Evolutionary conservation across 2,113 vertebrate genomes (phyloP), one percentile per base, ranked within the genome.

Genomic region (Thomomys bottae): DNA sequence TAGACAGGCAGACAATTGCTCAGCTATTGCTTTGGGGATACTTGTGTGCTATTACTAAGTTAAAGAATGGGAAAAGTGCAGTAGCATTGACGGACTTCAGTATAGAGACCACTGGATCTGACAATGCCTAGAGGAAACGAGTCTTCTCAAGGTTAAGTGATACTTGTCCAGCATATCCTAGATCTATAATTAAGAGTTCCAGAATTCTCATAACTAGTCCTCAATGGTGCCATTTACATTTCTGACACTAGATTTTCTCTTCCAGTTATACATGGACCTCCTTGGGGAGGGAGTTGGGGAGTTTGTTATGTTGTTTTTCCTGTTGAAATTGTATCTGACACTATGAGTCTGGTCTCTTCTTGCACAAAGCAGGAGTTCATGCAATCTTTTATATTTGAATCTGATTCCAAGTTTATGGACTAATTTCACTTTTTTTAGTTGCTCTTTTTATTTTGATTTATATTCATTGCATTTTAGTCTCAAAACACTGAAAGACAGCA

Each of bases 341-440:
- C 70, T 28, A 24, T 79, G 36, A 88, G 9, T 61, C n/a, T 38
- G 67, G 20, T 18, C 61, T 34, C 21, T n/a, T 71, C 6, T 9
- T 83, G 40, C 38, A 81, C 54, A 64, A 14, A 79, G 40, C 30
- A 26, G 40, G 72, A 83, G 11, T 23, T 85, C 21, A 30, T 78
- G 18, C 93, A 59, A 57, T 79, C 23, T 88, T 88, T 80, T 66
- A 66, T 80, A 71, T 38, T 66, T 75, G 66, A 94, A 79, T 30
- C 30, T 63, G 67, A 59, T 71, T 81, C 63, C 54, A 93, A 68
- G 30, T 79, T 68, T 89, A 28, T 71, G 20, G 49, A 34, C 23
- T 79, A 93, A 5, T 70, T 89, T 87, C n/a, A 54, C 3, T 66
- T 82, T 90, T 54, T 10, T 85, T 90, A 21, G n/a, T n/a, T n/a